Evolutionary conservation across 2,888 invertebrate species (phyloP), one percentile per base, ranked within the genome.

Genomic region (Neria commutata): DNA sequence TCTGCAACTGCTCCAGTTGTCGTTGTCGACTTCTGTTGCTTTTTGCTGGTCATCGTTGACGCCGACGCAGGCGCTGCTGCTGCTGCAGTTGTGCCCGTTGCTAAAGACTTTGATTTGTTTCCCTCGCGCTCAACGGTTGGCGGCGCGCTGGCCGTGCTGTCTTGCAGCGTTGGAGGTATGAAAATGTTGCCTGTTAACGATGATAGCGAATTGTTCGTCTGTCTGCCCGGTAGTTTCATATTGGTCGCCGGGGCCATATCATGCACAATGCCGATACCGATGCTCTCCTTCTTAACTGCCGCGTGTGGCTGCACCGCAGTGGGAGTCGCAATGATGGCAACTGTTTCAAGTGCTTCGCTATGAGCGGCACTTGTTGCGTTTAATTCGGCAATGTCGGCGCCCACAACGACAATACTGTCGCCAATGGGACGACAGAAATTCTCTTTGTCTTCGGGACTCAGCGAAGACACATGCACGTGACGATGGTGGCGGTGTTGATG

Each of bases 151-250:
- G 51, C 26, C 29, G 25, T 42, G 48, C 17, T 54, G 5, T 60
- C 17, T 62, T 64, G 11, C 67, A 56, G 63, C 45, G 61, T 56
- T 85, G 70, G 66, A 51, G 81, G 89, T 78, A 93, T 91, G 58
- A 92, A 85, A 65, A 93, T 91, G 77, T 92, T 91, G 25, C 92
- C 93, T 2, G 92, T 91, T 52, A 91, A 89, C 11, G 91, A 91
- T 1, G 93, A 90, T 49, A 94, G 83, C 1, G 93, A 93, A 81
- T 93, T 93, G 76, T 94, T 94, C 10, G 93, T 94, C 81, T 93
- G 92, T 60, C 93, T 84, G 54, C 93, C 92, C 24, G 86, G 81
- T 72, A 82, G 69, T 70, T 82, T 82, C 21, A 80, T 76, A 67
- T 78, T 81, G 37, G 78, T 77, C 48, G 81, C 75, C 65, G 82